Percentiles rank a stretch among this genome's conserved stretches.
Evolutionary conservation across 1,140 invertebrate genomes (phyloP).

Genomic region (Harlomillsia oculata): DNA sequence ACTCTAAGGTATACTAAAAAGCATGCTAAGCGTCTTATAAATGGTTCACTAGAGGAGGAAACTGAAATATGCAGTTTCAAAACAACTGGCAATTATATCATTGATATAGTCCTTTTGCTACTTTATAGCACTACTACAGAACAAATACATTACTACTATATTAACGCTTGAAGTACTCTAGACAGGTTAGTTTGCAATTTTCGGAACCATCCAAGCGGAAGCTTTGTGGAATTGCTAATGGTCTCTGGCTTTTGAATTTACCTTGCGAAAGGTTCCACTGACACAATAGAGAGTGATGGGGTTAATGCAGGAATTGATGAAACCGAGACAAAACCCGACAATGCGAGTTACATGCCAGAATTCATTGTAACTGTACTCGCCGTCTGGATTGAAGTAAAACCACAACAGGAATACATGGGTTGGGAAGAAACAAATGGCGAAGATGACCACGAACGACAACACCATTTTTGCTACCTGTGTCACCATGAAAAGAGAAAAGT

Average conservation of each 20-base stretch:
- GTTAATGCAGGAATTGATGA: slow-evolving; percentile 85
- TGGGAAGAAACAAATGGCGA: slow-evolving; percentile 80
- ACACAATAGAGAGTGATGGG: slow-evolving; percentile 88
- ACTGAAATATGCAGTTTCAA: too few relatives aligned
- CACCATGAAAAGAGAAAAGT: background rate
- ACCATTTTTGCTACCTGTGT: slow-evolving; percentile 7
- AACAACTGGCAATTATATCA: too few relatives aligned
- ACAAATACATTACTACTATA: too few relatives aligned
- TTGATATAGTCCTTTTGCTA: too few relatives aligned
- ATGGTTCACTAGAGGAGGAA: too few relatives aligned
- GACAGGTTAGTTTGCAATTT: too few relatives aligned
- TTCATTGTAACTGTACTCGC: slow-evolving; percentile 61
- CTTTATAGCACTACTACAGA: too few relatives aligned
- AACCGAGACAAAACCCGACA: slow-evolving; percentile 71
- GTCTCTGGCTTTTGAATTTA: background rate
- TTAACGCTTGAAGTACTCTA: too few relatives aligned
- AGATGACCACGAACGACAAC: slow-evolving; percentile 77
- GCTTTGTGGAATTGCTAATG: too few relatives aligned
- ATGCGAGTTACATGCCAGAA: slow-evolving; percentile 82
- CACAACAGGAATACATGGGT: slow-evolving; percentile 77
- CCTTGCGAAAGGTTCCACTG: slow-evolving; percentile 75
- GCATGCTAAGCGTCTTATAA: too few relatives aligned
- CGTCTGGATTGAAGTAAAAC: slow-evolving; percentile 70
- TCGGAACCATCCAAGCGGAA: too few relatives aligned
- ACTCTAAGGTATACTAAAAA: too few relatives aligned